A percentile compares a stretch with the other conserved stretches of the same genome.
These are phyloP conservation scores for Anastrepha obliqua DNA, from an alignment of 1,140 invertebrate genomes.

Conservation along the genomic window DNA sequence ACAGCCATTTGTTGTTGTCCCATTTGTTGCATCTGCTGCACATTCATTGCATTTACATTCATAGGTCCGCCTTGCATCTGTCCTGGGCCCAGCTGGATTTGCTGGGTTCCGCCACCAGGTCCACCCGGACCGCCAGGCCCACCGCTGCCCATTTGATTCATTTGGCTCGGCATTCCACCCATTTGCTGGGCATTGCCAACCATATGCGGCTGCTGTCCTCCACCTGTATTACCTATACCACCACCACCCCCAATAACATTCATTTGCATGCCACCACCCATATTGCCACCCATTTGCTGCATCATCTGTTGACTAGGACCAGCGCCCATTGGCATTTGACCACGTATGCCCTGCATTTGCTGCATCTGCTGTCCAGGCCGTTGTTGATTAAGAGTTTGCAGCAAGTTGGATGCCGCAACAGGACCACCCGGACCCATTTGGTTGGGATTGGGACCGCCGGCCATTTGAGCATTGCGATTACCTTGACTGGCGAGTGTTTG, in stretches of 20 bases:
- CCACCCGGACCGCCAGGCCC: constrained; percentile 66
- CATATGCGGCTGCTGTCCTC: constrained; percentile 71
- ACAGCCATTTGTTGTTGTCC: constrained; percentile 65
- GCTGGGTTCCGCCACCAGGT: constrained; percentile 58
- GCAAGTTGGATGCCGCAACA: constrained; percentile 68
- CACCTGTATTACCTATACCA: constrained; percentile 62
- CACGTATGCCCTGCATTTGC: constrained; percentile 69
- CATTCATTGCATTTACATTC: constrained; percentile 64
- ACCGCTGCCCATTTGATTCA: constrained; percentile 68
- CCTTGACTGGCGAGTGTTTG: constrained; percentile 89
- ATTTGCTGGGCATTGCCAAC: constrained; percentile 60
- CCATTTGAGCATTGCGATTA: constrained; percentile 77
- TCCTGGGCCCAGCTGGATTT: constrained; percentile 66
- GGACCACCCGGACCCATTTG: constrained; percentile 73
- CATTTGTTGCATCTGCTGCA: constrained; percentile 65
- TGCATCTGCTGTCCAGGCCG: constrained; percentile 71
- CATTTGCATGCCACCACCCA: constrained; percentile 74
- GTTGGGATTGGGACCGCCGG: constrained; percentile 75
- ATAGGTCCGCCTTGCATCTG: constrained; percentile 64
- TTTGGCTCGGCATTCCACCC: constrained; percentile 74
- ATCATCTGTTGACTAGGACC: constrained; percentile 64
- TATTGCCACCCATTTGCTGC: constrained; percentile 74
- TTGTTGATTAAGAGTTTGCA: constrained; percentile 71
- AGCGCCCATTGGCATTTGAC: constrained; percentile 66
- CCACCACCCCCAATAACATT: constrained; percentile 63